phyloP scores from a whole-genome alignment of 2,797 vertebrate species.

The Sebastes melanostomus region DNA sequence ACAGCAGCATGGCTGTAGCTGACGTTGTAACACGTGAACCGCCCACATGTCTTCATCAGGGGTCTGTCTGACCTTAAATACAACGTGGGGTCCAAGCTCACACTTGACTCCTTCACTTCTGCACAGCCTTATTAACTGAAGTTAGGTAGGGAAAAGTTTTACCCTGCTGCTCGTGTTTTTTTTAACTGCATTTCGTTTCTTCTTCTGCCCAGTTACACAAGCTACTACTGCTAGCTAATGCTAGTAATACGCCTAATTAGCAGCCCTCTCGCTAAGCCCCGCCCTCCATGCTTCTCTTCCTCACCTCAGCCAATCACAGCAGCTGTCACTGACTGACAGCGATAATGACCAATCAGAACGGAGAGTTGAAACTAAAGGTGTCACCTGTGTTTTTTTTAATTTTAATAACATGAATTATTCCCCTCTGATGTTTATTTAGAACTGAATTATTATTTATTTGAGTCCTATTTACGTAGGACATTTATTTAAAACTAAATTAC shows the following conservation, averaged over 20 bases:
- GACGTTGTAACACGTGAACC: not conserved
- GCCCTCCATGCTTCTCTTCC: no score
- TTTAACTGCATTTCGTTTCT: no score
- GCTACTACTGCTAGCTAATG: not conserved
- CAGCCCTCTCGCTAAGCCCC: no score
- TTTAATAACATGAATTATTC: not conserved
- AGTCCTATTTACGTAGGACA: no score
- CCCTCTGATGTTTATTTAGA: not conserved
- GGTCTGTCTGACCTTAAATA: not conserved
- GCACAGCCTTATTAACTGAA: no score
- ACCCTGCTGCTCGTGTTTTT: no score
- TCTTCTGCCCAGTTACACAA: not conserved
- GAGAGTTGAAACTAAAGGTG: not conserved
- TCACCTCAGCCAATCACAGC: not conserved
- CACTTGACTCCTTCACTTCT: not conserved
- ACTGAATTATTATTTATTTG: no score
- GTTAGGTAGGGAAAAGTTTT: no score
- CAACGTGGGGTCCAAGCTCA: accelerated
- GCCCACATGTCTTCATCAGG: not conserved
- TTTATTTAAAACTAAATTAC: no score
- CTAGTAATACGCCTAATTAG: no score
- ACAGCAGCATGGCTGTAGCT: not conserved
- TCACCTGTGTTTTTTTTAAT: not conserved
- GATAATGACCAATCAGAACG: not conserved
- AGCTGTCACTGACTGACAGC: not conserved